Base-by-base conservation (phyloP, 2,888 invertebrate genomes). In the Melanostoma scalare region DNA sequence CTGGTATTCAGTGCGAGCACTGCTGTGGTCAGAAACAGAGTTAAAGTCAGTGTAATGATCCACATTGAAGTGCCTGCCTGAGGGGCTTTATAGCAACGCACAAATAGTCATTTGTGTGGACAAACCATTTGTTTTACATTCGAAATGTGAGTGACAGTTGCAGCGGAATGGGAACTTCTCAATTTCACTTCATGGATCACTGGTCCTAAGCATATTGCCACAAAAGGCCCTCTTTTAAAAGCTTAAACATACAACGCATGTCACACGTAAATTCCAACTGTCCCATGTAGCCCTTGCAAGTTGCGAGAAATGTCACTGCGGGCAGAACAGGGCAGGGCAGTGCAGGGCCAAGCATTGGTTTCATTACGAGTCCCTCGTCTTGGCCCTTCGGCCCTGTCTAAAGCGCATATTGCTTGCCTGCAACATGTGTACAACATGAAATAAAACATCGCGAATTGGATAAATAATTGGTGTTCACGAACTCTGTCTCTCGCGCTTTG, bases 401-500 rank as follows among this genome's bases (percentile, higher is more conserved):
- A 52, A 63, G 63, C 55, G 61, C 68, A 82, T 77, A 63, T 73
- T 72, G 61, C 73, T 56, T 58, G 77, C 46, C 55, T 48, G 58
- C 68, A 82, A 82, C 84, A 85, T 75, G 80, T 85, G 85, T 85
- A 78, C 71, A 80, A 85, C 85, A 85, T 85, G 85, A 80, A 81
- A 85, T 77, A 80, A 85, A 85, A 85, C 85, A 85, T 86, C 84
- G 86, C 86, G 86, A 86, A 87, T 87, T 86, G 86, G 86, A 86
- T 87, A 87, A 86, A 87, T 87, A 87, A 87, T 87, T 87, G 87
- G 87, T 87, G 87, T 86, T 85, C 87, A 86, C 86, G 86, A 87
- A 87, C 86, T 87, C 84, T 79, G 84, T 84, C 74, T 84, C 79
- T 79, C 55, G 79, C 84, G 84, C 79, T 85, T 73, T 85, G 87